These are phyloP conservation scores for Stomatorhinus walkeri DNA, from an alignment of 2,797 vertebrate species.

Conservation along the genomic window DNA sequence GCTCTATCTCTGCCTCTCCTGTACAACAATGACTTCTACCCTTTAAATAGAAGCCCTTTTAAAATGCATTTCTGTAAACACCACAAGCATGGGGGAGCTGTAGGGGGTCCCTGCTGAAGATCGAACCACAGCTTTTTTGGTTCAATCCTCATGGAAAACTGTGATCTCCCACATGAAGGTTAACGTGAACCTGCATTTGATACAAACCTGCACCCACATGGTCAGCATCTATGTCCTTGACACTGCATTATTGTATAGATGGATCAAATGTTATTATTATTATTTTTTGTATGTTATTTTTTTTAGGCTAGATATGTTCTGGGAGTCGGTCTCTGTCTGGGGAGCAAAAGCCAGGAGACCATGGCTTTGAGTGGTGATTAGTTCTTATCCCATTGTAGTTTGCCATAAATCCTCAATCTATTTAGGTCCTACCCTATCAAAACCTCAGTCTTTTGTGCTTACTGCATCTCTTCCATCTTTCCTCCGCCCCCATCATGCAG, in stretches of 20 bases:
- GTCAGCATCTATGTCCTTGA: neutral
- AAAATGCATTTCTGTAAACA: neutral
- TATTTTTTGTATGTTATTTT: neutral
- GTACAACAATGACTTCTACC: neutral
- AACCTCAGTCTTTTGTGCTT: neutral
- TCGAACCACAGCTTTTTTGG: neutral
- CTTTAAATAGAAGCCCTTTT: neutral
- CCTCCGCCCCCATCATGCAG: neutral
- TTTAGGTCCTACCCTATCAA: neutral
- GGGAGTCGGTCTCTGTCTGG: neutral
- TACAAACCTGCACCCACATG: neutral
- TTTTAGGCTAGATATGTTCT: neutral
- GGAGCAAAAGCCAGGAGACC: neutral
- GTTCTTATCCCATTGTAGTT: neutral
- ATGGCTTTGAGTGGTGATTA: neutral
- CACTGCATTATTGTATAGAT: neutral
- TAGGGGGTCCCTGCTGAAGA: neutral
- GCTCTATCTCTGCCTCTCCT: neutral
- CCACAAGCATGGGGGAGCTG: neutral
- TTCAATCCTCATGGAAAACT: neutral
- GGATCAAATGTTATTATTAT: neutral
- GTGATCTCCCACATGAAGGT: neutral
- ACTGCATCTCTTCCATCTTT: neutral
- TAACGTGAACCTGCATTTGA: neutral
- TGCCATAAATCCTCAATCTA: neutral